phyloP scores from a whole-genome alignment of 2,797 vertebrate genomes.

The Notolepis coatsorum region DNA sequence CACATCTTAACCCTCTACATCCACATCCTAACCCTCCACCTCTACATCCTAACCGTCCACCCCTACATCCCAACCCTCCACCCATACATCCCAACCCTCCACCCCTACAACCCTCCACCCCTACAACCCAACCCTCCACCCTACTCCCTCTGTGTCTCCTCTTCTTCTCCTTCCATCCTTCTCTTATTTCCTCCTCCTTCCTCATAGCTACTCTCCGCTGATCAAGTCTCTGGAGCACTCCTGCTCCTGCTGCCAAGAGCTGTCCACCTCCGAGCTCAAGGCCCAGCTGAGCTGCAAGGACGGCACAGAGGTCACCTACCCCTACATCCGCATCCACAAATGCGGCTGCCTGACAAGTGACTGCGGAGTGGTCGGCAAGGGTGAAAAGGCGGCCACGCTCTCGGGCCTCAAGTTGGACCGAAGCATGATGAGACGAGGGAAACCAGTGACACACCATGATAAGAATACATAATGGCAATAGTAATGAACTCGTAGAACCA shows the following conservation, averaged over 20 bases:
- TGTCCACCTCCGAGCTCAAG: slow-evolving; percentile 60
- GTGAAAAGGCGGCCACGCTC: neutral
- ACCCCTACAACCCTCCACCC: too few relatives aligned
- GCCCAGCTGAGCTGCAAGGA: slow-evolving; percentile 76
- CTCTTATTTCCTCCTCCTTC: neutral
- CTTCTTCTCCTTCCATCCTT: neutral
- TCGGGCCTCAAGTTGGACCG: neutral
- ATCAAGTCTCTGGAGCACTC: slow-evolving; percentile 69
- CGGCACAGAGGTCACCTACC: slow-evolving; percentile 62
- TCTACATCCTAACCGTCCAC: too few relatives aligned
- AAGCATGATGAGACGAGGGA: slow-evolving; percentile 27
- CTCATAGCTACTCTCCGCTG: slow-evolving; percentile 79
- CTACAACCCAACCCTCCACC: too few relatives aligned
- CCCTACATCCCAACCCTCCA: too few relatives aligned
- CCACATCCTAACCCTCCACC: too few relatives aligned
- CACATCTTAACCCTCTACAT: too few relatives aligned
- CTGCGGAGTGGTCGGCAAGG: slow-evolving; percentile 31
- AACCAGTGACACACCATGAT: neutral
- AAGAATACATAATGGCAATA: neutral
- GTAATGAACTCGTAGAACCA: neutral
- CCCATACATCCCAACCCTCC: too few relatives aligned
- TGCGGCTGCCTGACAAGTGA: slow-evolving; percentile 77
- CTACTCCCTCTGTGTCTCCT: neutral
- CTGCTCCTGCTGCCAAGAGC: slow-evolving; percentile 87
- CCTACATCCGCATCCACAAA: slow-evolving; percentile 79